Evolutionary conservation across 2,797 vertebrate species (phyloP), one percentile per base, ranked within the genome.

Genomic region (Brotogeris chrysoptera): DNA sequence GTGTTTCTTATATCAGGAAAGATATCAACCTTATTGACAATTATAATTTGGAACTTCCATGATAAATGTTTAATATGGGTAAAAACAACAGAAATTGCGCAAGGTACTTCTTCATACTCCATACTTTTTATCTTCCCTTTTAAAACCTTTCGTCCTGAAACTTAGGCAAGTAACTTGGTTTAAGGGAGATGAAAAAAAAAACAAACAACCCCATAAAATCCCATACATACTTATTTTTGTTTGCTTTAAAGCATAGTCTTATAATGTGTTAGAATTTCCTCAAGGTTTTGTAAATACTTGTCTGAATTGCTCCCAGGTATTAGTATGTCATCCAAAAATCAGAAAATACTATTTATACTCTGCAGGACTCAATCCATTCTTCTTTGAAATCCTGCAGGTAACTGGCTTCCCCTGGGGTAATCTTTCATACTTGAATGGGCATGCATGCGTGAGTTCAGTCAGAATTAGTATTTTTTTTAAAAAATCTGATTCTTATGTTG

Each of bases 301-400:
- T 89, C 84, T 89, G 92, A 95, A 95, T 93, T 89, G 74, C 83
- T 90, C 90, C 66, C 80, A 94, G 80, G 83, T 92, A 88, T 95
- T 95, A 90, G 60, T 70, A 85, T 92, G 94, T 88, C 93, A 95
- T 93, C 80, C 93, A 93, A 94, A 95, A 72, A 5, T 32, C 86
- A 93, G 92, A 94, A 96, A 96, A 95, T 80, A 81, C 86, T 94
- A 80, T 95, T 96, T 96, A 94, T 95, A 94, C 95, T 93, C 95
- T 70, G 50, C 94, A 87, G 90, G 93, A 80, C 60, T 85, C 88
- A 92, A 92, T 80, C 80, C 66, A 60, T 84, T 94, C 20, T 30
- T 79, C 92, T 95, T 92, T 76, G 90, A 95, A 95, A 91, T 95
- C 89, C 89, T 95, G 91, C 89, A 95, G 94, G 95, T 95, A 80